Base-by-base conservation (phyloP, 2,888 invertebrate genomes). In the Galeruca laticollis region DNA sequence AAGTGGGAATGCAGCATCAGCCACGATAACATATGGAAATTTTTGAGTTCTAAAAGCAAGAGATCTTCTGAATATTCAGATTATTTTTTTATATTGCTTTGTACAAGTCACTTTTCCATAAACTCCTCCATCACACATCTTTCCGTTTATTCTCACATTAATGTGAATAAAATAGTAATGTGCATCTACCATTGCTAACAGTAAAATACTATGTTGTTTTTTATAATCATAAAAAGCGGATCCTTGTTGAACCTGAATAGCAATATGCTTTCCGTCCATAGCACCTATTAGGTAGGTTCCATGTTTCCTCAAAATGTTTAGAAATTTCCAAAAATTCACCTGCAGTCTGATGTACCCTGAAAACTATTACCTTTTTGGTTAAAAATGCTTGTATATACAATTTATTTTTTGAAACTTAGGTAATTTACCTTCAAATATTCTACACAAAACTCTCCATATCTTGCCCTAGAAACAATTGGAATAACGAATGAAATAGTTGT, bases 181-280 rank as follows among this genome's bases (percentile, higher is more conserved):
- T n/a, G n/a, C n/a, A n/a, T n/a, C n/a, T n/a, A n/a, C n/a, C n/a
- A n/a, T n/a, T n/a, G 33, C 33, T 6, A 33, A 33, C 33, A 33
- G 33, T 9, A 33, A 4, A 33, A 33, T 33, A 33, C 33, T 33
- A 9, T 6, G 9, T 6, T 6, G 9, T 9, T 9, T 9, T 9
- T 33, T 33, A 9, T 33, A 33, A 9, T 33, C 9, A 9, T 33
- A 33, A 33, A 33, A 33, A 4, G 9, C 4, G 9, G 33, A 37
- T 6, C 10, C 37, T 10, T 11, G 5, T 37, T 37, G 9, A 9
- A 9, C 5, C 9, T 49, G n/a, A 40, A 80, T 73, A 18, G 70
- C 65, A 10, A 80, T 72, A 69, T 81, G 79, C 66, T 80, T 79
- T 8, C 79, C 77, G 0, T 75, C 75, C 20, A 78, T 13, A n/a